These are phyloP conservation scores for Macaca mulatta DNA, from an alignment of 2,113 vertebrate genomes.

Conservation along the genomic window DNA sequence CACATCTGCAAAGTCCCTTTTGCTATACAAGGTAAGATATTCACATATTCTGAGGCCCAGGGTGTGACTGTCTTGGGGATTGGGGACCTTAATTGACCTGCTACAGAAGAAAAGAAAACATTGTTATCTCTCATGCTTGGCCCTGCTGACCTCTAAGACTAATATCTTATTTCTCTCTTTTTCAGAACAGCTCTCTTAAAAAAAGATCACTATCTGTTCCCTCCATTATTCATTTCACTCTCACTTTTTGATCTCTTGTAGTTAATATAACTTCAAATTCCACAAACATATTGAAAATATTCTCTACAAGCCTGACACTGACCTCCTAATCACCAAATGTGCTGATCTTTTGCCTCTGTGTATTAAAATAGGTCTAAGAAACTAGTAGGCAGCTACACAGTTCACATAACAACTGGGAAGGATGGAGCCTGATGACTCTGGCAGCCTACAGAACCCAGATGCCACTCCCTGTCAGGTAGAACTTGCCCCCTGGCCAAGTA, in stretches of 20 bases:
- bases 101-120: neutral
- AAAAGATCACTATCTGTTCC: neutral
- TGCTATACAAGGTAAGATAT: neutral
- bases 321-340: neutral
- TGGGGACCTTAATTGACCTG: neutral
- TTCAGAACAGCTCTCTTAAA: slow-evolving; percentile 36
- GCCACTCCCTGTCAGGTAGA: neutral
- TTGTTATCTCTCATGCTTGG: slow-evolving; percentile 6
- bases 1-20: neutral
- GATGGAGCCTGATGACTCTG: neutral
- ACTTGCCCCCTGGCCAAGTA: neutral
- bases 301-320: neutral
- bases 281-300: neutral
- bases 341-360: neutral
- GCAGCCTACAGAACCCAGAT: neutral
- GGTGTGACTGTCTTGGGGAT: neutral
- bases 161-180: neutral
- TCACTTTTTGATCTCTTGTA: slow-evolving; percentile 23
- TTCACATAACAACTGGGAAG: neutral
- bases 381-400: neutral
- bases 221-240: neutral
- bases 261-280: slow-evolving; percentile 8
- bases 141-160: neutral
- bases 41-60: neutral
- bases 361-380: neutral